Conservation (phyloP, 2,888 invertebrate genomes). For the Synanthedon vespiformis region DNA sequence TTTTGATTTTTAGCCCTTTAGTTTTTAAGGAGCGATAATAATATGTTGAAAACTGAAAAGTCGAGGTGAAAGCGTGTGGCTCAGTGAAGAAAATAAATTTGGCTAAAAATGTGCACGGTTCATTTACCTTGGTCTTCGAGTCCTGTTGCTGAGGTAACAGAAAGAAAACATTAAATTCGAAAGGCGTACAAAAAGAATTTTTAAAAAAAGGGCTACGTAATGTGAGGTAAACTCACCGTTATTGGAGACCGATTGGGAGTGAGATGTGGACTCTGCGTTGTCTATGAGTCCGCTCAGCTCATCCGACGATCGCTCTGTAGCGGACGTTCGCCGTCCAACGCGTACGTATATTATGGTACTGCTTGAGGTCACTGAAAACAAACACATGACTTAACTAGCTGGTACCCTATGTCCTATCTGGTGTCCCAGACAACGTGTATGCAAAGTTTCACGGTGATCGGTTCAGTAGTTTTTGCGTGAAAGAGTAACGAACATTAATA, state of each 20-base stretch:
- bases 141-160: slow-evolving; percentile 9
- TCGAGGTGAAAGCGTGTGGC: too few relatives aligned
- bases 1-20: too few relatives aligned
- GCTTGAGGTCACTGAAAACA: slow-evolving; percentile 77
- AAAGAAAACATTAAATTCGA: slow-evolving; percentile 5
- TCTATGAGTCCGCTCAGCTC: slow-evolving; percentile 55
- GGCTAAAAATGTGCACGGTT: too few relatives aligned
- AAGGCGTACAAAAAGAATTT: background rate
- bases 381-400: slow-evolving; percentile 1
- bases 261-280: slow-evolving; percentile 42
- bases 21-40: too few relatives aligned
- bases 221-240: slow-evolving; percentile 18
- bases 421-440: too few relatives aligned
- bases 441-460: too few relatives aligned
- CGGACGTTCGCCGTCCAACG: slow-evolving; percentile 76
- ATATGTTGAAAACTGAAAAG: too few relatives aligned
- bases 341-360: slow-evolving; percentile 87
- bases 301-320: slow-evolving; percentile 59
- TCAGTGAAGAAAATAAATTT: too few relatives aligned
- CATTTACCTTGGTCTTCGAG: slow-evolving; percentile 21
- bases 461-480: too few relatives aligned
- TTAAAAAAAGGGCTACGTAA: too few relatives aligned
- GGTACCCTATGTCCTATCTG: too few relatives aligned
- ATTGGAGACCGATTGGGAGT: slow-evolving; percentile 34
- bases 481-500: too few relatives aligned